Conservation (phyloP, 2,888 invertebrate genomes). For the Iselma pallidipennis region DNA sequence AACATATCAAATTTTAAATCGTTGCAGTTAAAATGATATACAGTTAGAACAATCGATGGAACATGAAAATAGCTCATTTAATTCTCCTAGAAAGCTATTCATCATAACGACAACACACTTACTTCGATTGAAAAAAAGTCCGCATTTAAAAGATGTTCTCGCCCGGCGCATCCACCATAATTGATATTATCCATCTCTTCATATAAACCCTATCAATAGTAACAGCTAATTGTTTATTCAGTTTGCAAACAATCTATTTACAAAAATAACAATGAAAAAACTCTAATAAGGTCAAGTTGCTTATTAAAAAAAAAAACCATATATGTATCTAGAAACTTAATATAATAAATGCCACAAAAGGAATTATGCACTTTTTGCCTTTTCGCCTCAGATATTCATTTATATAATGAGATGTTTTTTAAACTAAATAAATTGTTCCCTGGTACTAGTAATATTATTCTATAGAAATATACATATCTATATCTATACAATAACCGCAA, state of each 20-base stretch:
- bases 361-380: neutral
- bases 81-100: neutral
- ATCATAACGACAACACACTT: neutral
- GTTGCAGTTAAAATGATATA: neutral
- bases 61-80: neutral
- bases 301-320: no score
- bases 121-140: neutral
- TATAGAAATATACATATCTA: neutral
- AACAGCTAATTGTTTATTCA: neutral
- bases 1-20: conserved; percentile 1
- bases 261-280: neutral
- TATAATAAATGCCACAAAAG: no score
- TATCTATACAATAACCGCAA: no score
- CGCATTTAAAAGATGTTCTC: neutral
- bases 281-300: neutral
- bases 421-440: neutral
- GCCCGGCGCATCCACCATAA: conserved; percentile 7
- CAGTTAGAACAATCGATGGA: conserved; percentile 2
- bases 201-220: neutral
- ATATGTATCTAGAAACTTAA: no score
- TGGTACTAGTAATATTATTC: neutral
- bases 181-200: neutral
- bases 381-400: neutral
- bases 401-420: neutral
- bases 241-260: neutral